These are phyloP conservation scores for Tetheella fluctuosa DNA, from an alignment of 2,888 invertebrate species.

Conservation along the genomic window DNA sequence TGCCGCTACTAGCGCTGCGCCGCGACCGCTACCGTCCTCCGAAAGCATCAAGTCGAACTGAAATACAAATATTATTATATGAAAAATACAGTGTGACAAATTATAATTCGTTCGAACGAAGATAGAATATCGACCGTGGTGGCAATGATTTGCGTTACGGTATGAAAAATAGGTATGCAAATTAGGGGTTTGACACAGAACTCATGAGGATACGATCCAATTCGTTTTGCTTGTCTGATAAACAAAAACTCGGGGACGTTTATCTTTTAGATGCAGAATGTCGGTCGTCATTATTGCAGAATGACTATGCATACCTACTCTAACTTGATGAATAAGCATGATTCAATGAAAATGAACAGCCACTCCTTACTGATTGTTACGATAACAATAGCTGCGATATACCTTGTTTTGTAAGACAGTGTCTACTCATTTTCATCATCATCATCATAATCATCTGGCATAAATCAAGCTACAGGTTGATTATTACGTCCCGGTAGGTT, in stretches of 20 bases:
- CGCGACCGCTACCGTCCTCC: conserved; percentile 98
- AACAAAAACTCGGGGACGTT: no score
- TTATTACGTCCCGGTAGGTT: no score
- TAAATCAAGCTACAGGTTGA: no score
- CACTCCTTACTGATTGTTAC: not conserved
- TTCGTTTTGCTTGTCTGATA: no score
- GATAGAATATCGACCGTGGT: not conserved
- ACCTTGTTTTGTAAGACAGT: not conserved
- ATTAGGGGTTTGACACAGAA: no score
- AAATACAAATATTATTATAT: conserved; percentile 50
- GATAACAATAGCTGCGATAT: not conserved
- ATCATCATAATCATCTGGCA: no score
- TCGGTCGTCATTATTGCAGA: not conserved
- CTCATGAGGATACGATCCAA: no score
- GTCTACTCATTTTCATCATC: not conserved
- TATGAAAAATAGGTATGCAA: no score
- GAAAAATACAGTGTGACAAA: not conserved
- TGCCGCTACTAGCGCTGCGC: conserved; percentile 98
- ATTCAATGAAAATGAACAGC: not conserved
- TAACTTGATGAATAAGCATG: not conserved
- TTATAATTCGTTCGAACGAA: no score
- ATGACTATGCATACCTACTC: not conserved
- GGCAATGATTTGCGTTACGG: no score
- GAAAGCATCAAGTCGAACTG: conserved; percentile 97
- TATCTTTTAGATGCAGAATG: no score